A percentile compares a stretch with the other conserved stretches of the same genome.
Evolutionary conservation across 2,888 invertebrate genomes (phyloP).

Genomic region (Ptilodon capucinus): DNA sequence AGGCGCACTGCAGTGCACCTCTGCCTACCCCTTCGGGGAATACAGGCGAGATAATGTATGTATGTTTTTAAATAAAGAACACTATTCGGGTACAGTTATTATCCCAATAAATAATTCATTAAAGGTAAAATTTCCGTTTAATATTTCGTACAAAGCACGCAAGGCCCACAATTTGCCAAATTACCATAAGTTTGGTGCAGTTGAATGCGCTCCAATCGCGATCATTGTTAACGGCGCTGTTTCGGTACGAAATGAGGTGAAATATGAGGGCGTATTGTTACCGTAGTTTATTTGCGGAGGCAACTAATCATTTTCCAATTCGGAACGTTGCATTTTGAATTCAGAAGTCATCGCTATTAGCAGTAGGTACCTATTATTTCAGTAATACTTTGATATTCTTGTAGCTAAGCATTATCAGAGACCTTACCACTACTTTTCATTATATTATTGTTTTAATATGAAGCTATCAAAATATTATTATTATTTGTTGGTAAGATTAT

Average conservation of each 20-base stretch:
- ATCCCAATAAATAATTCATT: not conserved
- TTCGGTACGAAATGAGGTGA: not conserved
- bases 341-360: no score
- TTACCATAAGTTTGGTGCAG: constrained; percentile 1
- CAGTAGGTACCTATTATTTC: no score
- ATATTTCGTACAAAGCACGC: not conserved
- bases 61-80: no score
- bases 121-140: not conserved
- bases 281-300: not conserved
- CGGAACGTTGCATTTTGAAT: not conserved
- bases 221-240: constrained; percentile 4
- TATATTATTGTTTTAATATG: no score
- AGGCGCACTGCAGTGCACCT: no score
- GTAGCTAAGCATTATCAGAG: no score
- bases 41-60: no score
- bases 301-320: not conserved
- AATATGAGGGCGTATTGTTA: constrained; percentile 3
- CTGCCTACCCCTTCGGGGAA: no score
- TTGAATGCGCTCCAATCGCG: constrained; percentile 6
- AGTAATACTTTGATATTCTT: no score
- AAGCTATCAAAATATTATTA: no score
- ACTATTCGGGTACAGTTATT: not conserved
- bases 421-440: no score
- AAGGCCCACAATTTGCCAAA: not conserved
- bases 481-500: no score